Conservation (phyloP, 2,888 invertebrate species). For the Fabriciana adippe region DNA sequence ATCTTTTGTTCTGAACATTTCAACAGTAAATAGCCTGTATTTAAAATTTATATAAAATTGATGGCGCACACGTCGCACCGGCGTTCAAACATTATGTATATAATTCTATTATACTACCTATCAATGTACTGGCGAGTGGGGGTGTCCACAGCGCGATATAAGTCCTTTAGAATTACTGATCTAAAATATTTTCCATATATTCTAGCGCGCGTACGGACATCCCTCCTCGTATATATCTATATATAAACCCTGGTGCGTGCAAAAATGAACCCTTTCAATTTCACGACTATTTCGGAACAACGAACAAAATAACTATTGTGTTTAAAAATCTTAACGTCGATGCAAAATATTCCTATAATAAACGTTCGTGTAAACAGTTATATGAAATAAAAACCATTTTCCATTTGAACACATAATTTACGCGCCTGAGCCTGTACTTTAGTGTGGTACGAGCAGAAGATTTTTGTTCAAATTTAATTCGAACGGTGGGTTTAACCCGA, state of each 20-base stretch:
- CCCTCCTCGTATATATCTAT: conserved; percentile 11
- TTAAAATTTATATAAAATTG: conserved; percentile 9
- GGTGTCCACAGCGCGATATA: conserved; percentile 2
- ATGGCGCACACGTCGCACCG: background rate
- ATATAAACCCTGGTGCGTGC: conserved; percentile 34
- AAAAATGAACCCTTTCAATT: conserved; percentile 36
- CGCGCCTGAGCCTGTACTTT: conserved; percentile 54
- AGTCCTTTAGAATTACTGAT: background rate
- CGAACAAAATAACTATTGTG: conserved; percentile 50
- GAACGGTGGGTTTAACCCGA: conserved; percentile 37
- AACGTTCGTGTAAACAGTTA: conserved; percentile 56
- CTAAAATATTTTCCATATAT: background rate
- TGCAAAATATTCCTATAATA: conserved; percentile 46
- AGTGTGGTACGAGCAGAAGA: conserved; percentile 38
- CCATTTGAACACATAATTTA: conserved; percentile 67
- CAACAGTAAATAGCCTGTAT: conserved; percentile 15
- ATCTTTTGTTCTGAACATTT: conserved; percentile 7
- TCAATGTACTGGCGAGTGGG: conserved; percentile 15
- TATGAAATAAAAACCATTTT: conserved; percentile 54
- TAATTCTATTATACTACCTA: conserved; percentile 30
- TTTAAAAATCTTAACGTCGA: conserved; percentile 56
- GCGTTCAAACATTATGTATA: conserved; percentile 22
- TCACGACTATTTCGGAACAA: conserved; percentile 38
- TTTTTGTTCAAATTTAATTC: conserved; percentile 40
- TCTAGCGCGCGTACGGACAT: background rate